Evolutionary conservation across 2,797 vertebrate species (phyloP).

Genomic region (Eptatretus atami): DNA sequence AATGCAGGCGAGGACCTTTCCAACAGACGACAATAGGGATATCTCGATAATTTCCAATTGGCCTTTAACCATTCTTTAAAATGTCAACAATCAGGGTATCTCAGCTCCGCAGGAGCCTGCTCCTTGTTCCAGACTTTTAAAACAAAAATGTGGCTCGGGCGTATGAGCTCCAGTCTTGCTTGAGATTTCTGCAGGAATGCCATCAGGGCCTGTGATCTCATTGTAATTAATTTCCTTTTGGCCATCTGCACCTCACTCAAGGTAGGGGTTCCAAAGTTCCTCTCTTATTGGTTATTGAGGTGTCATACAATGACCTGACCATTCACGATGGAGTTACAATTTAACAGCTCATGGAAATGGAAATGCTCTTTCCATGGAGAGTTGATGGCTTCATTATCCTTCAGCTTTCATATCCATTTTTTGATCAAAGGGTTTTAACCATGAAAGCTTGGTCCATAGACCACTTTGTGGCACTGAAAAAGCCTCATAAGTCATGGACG

Average conservation of each 20-base stretch:
- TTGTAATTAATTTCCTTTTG: not conserved
- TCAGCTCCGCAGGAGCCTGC: not conserved
- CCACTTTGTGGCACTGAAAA: not conserved
- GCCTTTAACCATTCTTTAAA: not conserved
- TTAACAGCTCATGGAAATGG: not conserved
- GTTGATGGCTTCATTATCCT: not conserved
- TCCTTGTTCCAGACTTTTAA: not conserved
- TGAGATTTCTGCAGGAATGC: not conserved
- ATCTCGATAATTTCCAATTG: not conserved
- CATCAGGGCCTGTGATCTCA: not conserved
- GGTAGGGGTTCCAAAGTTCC: not conserved
- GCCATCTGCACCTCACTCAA: not conserved
- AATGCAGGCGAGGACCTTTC: not conserved
- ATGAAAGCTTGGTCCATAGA: not conserved
- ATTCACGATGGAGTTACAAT: no score
- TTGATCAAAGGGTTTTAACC: not conserved
- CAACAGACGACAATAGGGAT: not conserved
- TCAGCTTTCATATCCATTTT: not conserved
- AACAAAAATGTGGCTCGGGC: not conserved
- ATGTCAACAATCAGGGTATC: slow-evolving; percentile 1
- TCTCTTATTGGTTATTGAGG: not conserved
- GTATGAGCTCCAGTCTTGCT: not conserved
- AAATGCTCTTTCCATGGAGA: not conserved
- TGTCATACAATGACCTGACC: not conserved
- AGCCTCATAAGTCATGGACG: not conserved